These are phyloP conservation scores for Callionymus lyra DNA, from an alignment of 2,113 vertebrate species.

Conservation along the genomic window DNA sequence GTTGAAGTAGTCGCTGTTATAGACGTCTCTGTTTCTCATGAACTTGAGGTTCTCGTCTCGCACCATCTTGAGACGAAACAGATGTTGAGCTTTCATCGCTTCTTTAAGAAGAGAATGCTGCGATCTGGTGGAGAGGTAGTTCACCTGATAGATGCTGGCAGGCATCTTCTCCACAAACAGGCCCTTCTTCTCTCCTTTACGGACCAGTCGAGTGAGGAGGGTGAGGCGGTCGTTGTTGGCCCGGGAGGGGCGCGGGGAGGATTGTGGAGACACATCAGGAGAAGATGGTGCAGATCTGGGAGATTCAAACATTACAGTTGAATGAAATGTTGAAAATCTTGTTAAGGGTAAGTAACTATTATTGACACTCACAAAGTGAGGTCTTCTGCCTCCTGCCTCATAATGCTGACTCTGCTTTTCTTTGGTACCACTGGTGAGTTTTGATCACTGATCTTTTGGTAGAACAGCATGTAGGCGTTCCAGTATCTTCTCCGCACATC, in stretches of 20 bases:
- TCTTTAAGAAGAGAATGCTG: neutral
- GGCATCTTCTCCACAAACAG: conserved; percentile 99
- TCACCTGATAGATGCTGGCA: conserved; percentile 91
- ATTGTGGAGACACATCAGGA: conserved; percentile 93
- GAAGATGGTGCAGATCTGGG: conserved; percentile 92
- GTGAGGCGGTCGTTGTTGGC: conserved; percentile 94
- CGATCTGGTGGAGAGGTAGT: too few relatives aligned
- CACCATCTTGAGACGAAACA: conserved; percentile 74
- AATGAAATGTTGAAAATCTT: neutral
- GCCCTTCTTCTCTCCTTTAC: conserved; percentile 95
- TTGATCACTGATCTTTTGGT: conserved; percentile 93
- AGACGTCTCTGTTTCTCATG: conserved; percentile 97
- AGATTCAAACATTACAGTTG: conserved; percentile 4
- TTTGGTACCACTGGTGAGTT: conserved; percentile 94
- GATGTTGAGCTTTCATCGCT: neutral
- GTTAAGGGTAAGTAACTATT: neutral
- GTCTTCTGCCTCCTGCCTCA: conserved; percentile 93
- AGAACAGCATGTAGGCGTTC: conserved; percentile 99
- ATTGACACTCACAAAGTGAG: conserved; percentile 80
- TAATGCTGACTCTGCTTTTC: conserved; percentile 94
- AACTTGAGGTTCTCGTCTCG: conserved; percentile 97
- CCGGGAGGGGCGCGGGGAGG: conserved; percentile 88
- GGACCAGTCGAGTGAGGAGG: conserved; percentile 90
- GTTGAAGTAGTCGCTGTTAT: conserved; percentile 97
- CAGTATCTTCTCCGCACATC: conserved; percentile 93